phyloP scores from a whole-genome alignment of 2,113 vertebrate species.

The Rhizomys pruinosus region DNA sequence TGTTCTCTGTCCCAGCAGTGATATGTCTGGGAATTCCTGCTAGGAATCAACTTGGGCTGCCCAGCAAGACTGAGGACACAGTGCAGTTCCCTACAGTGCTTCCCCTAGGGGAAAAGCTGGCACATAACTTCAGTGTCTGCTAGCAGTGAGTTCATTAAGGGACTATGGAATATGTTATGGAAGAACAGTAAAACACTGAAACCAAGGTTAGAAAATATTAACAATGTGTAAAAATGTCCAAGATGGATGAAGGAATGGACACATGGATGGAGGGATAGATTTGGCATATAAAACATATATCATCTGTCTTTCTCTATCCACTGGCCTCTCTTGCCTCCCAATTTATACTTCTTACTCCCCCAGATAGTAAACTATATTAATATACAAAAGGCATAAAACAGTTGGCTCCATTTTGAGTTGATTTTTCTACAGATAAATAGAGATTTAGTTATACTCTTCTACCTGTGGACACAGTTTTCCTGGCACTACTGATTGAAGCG shows the following conservation, averaged over 20 bases:
- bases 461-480: not conserved
- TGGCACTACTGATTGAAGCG: not conserved
- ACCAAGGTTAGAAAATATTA: constrained; percentile 22
- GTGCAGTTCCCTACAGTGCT: not conserved
- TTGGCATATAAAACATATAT: not conserved
- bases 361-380: not conserved
- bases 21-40: not conserved
- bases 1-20: not conserved
- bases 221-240: constrained; percentile 6
- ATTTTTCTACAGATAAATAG: not conserved
- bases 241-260: not conserved
- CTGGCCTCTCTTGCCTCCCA: not conserved
- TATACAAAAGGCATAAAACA: not conserved
- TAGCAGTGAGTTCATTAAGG: not conserved
- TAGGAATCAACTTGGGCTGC: not conserved
- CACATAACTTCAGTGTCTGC: not conserved
- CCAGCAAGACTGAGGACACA: not conserved
- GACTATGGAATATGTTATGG: not conserved
- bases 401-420: not conserved
- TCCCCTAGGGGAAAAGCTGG: not conserved
- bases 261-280: not conserved
- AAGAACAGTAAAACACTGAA: not conserved
- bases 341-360: not conserved
- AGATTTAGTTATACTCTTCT: not conserved
- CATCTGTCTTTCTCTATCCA: not conserved